Evolutionary conservation across 2,113 vertebrate species (phyloP), one percentile per base, ranked within the genome.

Genomic region (Lamprotornis superbus): DNA sequence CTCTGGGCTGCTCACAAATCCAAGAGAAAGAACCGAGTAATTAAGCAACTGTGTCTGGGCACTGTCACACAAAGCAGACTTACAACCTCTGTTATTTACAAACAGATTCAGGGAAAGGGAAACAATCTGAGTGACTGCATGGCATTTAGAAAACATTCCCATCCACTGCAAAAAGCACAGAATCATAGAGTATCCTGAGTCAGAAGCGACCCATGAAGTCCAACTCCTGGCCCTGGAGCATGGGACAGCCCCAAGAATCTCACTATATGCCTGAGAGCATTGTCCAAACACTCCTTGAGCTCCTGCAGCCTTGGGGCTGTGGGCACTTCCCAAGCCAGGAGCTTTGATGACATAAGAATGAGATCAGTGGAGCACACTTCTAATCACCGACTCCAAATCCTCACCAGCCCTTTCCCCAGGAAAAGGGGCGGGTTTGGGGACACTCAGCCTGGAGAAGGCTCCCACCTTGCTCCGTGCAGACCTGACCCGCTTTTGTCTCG

Each of bases 401-500:
- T 31, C 0, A 5, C 6, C 60, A 57, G 73, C 70, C 92, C 49
- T 25, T 7, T 33, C 12, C 27, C 74, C 27, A 2, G 56, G 61
- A 33, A 8, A 25, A 47, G 42, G 37, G 37, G 75, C 42, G 39
- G 82, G 31, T 16, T 9, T 49, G 8, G 92, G 42, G 73, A 28
- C 49, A 30, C 10, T 6, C 27, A 23, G 47, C 87, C 76, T 37
- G 5, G 2, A 52, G 82, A n/a, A 64, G 35, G 75, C 60, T 88
- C 71, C 71, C 70, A 25, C 74, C 81, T 70, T 18, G 42, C 71
- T 42, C 53, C 2, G 12, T 10, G 23, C 73, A 90, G 55, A 53
- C 73, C 52, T 94, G 86, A 94, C 90, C 87, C 8, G 75, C 80
- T 95, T 88, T 88, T 65, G 70, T 83, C 87, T 77, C 9, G 1